Evolutionary conservation across 2,797 vertebrate species (phyloP).

Genomic region (Naso thynnoides): DNA sequence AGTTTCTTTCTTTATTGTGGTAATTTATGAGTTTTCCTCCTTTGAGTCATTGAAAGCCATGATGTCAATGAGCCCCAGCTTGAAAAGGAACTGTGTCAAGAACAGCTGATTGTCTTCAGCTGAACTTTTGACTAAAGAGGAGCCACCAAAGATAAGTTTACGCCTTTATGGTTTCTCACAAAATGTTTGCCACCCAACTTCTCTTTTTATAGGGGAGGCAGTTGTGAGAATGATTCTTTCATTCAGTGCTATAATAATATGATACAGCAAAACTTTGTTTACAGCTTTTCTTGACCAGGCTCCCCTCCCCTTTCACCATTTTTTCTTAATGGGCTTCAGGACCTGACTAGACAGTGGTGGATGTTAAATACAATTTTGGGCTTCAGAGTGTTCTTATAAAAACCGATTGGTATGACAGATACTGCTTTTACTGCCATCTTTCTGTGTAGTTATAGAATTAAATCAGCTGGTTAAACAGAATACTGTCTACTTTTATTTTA

Average conservation of each 20-base stretch:
- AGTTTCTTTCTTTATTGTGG: constrained; percentile 34
- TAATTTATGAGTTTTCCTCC: constrained; percentile 32
- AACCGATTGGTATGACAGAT: constrained; percentile 1
- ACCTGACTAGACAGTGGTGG: neutral
- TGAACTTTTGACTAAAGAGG: neutral
- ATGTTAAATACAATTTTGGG: constrained; percentile 6
- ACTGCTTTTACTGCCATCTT: neutral
- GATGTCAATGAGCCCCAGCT: constrained; percentile 17
- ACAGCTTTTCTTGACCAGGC: constrained; percentile 1
- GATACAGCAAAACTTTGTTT: neutral
- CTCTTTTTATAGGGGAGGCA: neutral
- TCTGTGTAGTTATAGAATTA: neutral
- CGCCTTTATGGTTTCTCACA: neutral
- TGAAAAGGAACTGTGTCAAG: neutral
- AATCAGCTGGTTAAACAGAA: neutral
- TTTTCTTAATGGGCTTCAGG: neutral
- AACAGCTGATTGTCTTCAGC: neutral
- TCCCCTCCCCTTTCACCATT: neutral
- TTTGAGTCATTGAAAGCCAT: constrained; percentile 21
- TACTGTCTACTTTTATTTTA: neutral
- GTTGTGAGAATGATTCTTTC: constrained; percentile 10
- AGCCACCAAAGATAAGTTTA: constrained; percentile 16
- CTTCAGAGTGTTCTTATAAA: constrained; percentile 14
- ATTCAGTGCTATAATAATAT: neutral
- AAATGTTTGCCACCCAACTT: constrained; percentile 1